These are phyloP conservation scores for Coenonympha arcania DNA, from an alignment of 2,888 invertebrate genomes.

Conservation along the genomic window DNA sequence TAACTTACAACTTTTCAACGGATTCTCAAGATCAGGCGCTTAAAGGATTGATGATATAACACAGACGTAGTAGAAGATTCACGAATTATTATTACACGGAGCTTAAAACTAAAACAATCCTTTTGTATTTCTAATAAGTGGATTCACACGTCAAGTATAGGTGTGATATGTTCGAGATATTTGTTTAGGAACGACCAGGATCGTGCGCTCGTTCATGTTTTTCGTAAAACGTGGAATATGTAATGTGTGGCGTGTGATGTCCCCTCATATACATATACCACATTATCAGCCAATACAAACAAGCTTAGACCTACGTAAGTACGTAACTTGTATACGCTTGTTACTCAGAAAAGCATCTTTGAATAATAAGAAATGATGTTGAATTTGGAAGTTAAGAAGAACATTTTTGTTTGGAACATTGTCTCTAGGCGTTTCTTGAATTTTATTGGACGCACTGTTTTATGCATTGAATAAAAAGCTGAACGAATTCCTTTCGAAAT, in stretches of 20 bases:
- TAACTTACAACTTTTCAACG: not conserved
- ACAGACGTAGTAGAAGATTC: too few species aligned
- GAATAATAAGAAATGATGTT: not conserved
- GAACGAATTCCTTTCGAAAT: not conserved
- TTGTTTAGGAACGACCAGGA: not conserved
- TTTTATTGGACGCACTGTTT: not conserved
- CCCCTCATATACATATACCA: not conserved
- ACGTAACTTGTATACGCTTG: not conserved
- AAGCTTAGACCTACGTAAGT: not conserved
- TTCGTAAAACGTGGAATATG: not conserved
- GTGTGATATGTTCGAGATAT: not conserved
- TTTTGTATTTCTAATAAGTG: too few species aligned
- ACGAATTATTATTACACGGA: too few species aligned
- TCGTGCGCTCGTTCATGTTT: not conserved
- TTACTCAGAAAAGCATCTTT: not conserved
- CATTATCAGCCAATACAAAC: constrained; percentile 2
- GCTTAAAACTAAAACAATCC: too few species aligned
- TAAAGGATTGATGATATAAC: too few species aligned
- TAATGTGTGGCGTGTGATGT: not conserved
- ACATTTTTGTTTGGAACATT: not conserved
- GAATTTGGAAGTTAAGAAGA: not conserved
- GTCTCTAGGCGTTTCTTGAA: not conserved
- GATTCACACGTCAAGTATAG: not conserved
- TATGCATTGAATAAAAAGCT: not conserved
- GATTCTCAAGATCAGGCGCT: too few species aligned